Evolutionary conservation across 2,888 invertebrate species (phyloP), one percentile per base, ranked within the genome.

Genomic region (Clistopyga incitator): DNA sequence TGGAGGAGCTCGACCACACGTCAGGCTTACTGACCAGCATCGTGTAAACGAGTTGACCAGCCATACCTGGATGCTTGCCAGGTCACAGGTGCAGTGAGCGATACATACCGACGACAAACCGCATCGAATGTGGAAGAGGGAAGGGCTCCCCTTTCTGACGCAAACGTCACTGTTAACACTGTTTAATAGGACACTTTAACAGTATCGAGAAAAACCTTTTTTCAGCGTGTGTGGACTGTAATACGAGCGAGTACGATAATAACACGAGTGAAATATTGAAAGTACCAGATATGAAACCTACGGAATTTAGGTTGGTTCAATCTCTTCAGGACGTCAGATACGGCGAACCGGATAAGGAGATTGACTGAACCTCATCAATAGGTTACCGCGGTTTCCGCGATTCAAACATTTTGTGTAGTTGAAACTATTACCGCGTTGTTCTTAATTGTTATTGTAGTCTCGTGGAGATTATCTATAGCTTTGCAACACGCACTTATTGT

Each of bases 31-130:
- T 23, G 23, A 61, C 64, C 64, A 61, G 74, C 50, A 56, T 59
- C 76, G 71, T 65, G 76, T 76, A 81, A 81, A 76, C 56, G 76
- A 76, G 47, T 65, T 65, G 75, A 76, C 78, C 13, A 54, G 64
- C 71, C 71, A 54, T 76, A 71, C 34, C 81, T 81, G 76, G 76
- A 71, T 54, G 65, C 65, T 76, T 81, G 78, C 79, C 79, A 80
- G 79, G 61, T 80, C 68, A 34, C 79, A 78, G 78, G 79, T 68
- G 59, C 78, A 56, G 64, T 67, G 23, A 67, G 65, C 79, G 67
- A 74, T 65, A 67, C 67, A 64, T n/a, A 50, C 72, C 59, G 15
- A 74, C 61, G 45, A 34, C 38, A 18, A 75, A 64, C 67, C 47
- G 23, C 47, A 67, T 13, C 20, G 67, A 47, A 23, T 10, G 23